Conservation (phyloP, 1,140 invertebrate genomes). For the Drosophila orena region DNA sequence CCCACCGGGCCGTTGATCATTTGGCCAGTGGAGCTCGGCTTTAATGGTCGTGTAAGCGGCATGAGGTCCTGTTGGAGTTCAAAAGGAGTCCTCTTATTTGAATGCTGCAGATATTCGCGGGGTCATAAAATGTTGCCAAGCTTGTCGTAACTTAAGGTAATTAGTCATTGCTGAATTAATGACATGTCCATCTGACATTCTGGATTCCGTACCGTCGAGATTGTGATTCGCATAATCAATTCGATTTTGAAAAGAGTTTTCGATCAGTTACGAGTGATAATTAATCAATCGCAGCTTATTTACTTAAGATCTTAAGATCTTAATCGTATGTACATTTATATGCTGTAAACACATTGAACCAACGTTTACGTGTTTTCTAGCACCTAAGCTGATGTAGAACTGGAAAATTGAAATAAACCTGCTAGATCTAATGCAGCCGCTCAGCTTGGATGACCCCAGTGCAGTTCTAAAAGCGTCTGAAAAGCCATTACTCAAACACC, state of each 20-base stretch:
- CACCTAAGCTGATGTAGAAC: neutral
- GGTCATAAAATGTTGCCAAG: constrained; percentile 39
- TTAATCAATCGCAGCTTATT: constrained; percentile 15
- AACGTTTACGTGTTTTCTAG: neutral
- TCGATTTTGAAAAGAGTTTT: neutral
- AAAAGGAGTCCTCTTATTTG: constrained; percentile 7
- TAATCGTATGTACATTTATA: too few relatives aligned
- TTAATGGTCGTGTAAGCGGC: constrained; percentile 50
- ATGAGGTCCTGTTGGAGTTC: constrained; percentile 50
- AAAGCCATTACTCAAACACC: constrained; percentile 3
- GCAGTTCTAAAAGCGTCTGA: neutral
- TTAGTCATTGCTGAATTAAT: constrained; percentile 65
- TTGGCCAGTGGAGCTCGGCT: constrained; percentile 18
- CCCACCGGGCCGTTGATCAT: constrained; percentile 53
- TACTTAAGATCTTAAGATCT: neutral
- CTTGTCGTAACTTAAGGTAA: constrained; percentile 56
- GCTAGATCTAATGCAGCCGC: constrained; percentile 10
- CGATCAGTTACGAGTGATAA: constrained; percentile 2
- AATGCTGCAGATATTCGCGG: constrained; percentile 1
- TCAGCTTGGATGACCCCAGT: constrained; percentile 6
- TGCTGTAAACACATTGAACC: too few relatives aligned
- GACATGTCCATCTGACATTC: constrained; percentile 30
- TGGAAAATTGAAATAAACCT: constrained; percentile 15
- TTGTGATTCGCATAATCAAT: neutral
- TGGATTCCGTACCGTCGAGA: neutral